phyloP scores from a whole-genome alignment of 2,797 vertebrate genomes.

The Tokudaia tokunoshimensis region DNA sequence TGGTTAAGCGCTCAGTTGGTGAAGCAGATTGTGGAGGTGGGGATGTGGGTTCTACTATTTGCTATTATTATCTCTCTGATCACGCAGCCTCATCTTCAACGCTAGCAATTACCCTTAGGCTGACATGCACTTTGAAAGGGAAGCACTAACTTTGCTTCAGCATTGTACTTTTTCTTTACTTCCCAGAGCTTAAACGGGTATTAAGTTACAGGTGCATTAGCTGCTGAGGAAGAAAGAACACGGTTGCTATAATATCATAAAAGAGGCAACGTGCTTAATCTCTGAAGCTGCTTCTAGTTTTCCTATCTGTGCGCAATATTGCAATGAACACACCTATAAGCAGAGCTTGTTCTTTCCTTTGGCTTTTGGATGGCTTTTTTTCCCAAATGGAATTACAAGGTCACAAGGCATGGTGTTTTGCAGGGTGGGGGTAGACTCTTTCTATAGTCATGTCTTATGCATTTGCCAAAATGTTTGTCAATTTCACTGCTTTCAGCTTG shows the following conservation, averaged over 20 bases:
- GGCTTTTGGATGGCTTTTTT: not conserved
- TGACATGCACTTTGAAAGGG: not conserved
- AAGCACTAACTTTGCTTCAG: not conserved
- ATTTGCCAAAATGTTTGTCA: constrained; percentile 10
- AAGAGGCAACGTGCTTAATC: not conserved
- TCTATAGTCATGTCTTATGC: not conserved
- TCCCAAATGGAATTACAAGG: not conserved
- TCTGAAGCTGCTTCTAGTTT: not conserved
- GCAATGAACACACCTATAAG: not conserved
- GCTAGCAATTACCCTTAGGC: not conserved
- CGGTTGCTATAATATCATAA: not conserved
- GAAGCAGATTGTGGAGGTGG: not conserved
- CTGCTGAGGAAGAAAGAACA: constrained; percentile 7
- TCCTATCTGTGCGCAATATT: not conserved
- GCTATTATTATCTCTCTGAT: not conserved
- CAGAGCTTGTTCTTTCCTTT: not conserved
- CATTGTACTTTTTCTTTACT: constrained; percentile 24
- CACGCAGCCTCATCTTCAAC: not conserved
- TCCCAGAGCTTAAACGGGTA: not conserved
- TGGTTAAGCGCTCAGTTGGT: not conserved
- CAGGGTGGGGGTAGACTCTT: not conserved
- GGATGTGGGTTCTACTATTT: not conserved
- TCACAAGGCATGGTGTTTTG: not conserved
- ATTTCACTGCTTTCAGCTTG: not conserved
- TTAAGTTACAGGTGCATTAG: not conserved